Base-by-base conservation (phyloP, 35 echinoderm and acorn worm species). In the Apostichopus parvimensis region DNA sequence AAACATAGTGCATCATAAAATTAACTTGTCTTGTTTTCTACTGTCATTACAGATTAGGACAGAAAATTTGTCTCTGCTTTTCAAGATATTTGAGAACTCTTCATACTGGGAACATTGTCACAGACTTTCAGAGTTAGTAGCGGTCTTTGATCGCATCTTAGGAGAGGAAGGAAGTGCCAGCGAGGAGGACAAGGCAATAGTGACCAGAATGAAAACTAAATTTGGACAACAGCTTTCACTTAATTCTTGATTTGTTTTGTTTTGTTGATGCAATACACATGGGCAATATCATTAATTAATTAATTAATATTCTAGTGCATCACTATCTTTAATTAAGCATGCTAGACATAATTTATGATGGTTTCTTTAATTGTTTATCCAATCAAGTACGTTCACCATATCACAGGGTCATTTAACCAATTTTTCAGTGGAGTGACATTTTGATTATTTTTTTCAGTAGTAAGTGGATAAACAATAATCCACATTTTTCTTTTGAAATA, bases 21-120 rank as follows among this genome's bases (percentile, higher is more conserved):
- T 61, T 2, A 61, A 61, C 12, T 61, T 75, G 15, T 66, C 9
- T 64, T 82, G 77, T 94, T 21, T 73, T 93, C 13, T n/a, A n/a
- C n/a, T 52, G 34, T 45, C 28, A 34, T 92, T 53, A 18, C 89
- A 98, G 94, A 61, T 92, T 10, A 84, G 97, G 56, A 98, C 97
- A 15, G 94, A 96, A 57, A 92, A 96, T 78, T 79, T 98, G 54
- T 94, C 87, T 57, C 87, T 98, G 8, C 88, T 98, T 20, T 90
- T 91, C 82, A 98, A 95, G 55, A 95, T 98, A 61, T 92, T 98
- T 17, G 57, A 68, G 23, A 93, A 91, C 56, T 92, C 97, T 66
- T 22, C 79, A 6, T 98, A 98, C 97, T 94, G 93, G 93, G 97
- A 98, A 45, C 92, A 98, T 60, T 59, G 76, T 58, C 97, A 98